Base-by-base conservation (phyloP, 1,140 invertebrate species). In the Caenorhabditis inopinata region DNA sequence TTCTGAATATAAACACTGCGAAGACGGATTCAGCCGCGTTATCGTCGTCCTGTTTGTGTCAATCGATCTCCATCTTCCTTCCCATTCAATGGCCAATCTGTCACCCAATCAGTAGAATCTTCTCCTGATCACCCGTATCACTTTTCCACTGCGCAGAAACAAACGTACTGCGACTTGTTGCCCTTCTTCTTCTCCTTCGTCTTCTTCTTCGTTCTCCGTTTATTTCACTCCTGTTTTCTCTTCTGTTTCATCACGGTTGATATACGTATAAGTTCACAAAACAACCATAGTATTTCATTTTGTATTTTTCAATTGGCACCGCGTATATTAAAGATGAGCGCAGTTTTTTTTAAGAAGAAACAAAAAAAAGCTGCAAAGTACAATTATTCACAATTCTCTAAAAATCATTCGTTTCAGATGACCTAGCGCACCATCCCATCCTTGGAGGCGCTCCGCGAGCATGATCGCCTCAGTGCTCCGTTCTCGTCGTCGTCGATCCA, bases 1-100 rank as follows among this genome's bases (percentile, higher is more conserved):
- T n/a, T n/a, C n/a, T n/a, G n/a, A n/a, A n/a, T n/a, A n/a, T n/a
- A n/a, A n/a, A n/a, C n/a, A n/a, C n/a, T n/a, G n/a, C n/a, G n/a
- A n/a, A n/a, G n/a, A n/a, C n/a, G n/a, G n/a, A n/a, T n/a, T n/a
- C n/a, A n/a, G n/a, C n/a, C n/a, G n/a, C n/a, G n/a, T n/a, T n/a
- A n/a, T n/a, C n/a, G n/a, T n/a, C n/a, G 58, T 58, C 58, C 58
- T 68, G 58, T 68, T 68, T 68, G 32, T 68, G 38, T 68, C 58
- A 68, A 68, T 68, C 21, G 32, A 38, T 18, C 12, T n/a, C n/a
- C 25, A 16, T n/a, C n/a, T n/a, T n/a, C n/a, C n/a, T n/a, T 16
- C 29, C 35, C 35, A n/a, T 51, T 23, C n/a, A 18, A 25, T 53
- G 11, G 27, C 27, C 21, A 53, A 53, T 53, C 49, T 53, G 27